phyloP scores from a whole-genome alignment of 2,888 invertebrate genomes.

The Thereva unica region DNA sequence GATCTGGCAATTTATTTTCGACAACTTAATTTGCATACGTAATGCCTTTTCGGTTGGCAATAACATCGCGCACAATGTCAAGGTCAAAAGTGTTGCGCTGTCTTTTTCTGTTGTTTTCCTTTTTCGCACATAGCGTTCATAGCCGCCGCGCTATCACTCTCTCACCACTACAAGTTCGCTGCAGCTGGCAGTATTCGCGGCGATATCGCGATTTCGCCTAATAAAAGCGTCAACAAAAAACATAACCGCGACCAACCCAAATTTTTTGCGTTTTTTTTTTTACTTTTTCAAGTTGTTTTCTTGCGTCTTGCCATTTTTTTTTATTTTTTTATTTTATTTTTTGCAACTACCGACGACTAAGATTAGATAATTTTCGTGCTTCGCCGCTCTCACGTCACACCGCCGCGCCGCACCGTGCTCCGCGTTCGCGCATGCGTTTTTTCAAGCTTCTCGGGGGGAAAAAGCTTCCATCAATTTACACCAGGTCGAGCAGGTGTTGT shows the following conservation, averaged over 20 bases:
- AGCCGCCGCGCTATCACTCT: neutral
- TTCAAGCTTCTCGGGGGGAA: too few species aligned
- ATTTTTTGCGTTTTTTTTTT: conserved; percentile 1
- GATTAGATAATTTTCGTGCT: conserved; percentile 16
- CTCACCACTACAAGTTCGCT: too few species aligned
- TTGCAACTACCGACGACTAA: neutral
- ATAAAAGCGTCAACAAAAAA: conserved; percentile 15
- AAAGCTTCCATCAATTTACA: too few species aligned
- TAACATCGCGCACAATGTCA: conserved; percentile 15
- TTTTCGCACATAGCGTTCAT: neutral
- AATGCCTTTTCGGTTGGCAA: conserved; percentile 20
- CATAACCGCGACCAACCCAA: conserved; percentile 14
- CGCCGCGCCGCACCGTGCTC: neutral
- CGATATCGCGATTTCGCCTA: conserved; percentile 1
- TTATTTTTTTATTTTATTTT: neutral
- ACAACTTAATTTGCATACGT: conserved; percentile 21
- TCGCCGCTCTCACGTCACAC: neutral
- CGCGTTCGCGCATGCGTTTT: neutral
- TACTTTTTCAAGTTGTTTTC: neutral
- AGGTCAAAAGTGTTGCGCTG: conserved; percentile 11
- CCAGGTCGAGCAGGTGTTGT: too few species aligned
- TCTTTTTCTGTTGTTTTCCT: conserved; percentile 2
- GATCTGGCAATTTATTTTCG: conserved; percentile 16
- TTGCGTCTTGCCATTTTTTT: neutral
- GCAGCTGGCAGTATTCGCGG: neutral